Evolutionary conservation across 2,113 vertebrate genomes (phyloP), one percentile per base, ranked within the genome.

Genomic region (Corynorhinus townsendii): DNA sequence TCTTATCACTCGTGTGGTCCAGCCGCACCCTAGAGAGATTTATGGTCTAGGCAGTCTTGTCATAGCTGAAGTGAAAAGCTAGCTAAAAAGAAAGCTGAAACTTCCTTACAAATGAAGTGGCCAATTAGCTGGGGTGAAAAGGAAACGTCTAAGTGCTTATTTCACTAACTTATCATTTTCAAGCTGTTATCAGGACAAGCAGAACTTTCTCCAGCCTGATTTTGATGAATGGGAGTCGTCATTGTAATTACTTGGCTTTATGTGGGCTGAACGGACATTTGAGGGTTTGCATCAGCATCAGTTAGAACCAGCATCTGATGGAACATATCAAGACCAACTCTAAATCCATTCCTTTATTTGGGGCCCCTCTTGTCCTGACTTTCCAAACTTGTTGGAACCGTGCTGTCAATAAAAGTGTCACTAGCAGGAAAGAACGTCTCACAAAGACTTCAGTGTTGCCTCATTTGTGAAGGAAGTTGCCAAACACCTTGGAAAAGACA

Each of bases 171-270:
- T 92, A 68, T 86, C 79, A 93, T 96, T 95, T 96, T 93, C 96
- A 97, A 98, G 97, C 95, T 91, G 89, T 97, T 98, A 97, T 84
- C 96, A 99, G 98, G 98, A 99, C 96, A 99, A 99, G 97, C 98
- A 98, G 96, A 97, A 97, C 91, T 98, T 99, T 89, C 98, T 99
- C 14, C 91, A 97, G 54, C 98, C 97, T 84, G 98, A 98, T 95
- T 98, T 98, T 93, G 95, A 97, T 77, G 98, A 99, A 97, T 99
- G 98, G 98, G 97, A 96, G 97, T 95, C 35, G 98, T 99, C 98
- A 97, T 98, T 24, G 97, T 98, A 95, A 99, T 98, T 95, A 93
- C 88, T 98, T 98, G 95, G 97, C 99, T 97, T 97, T 99, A 90
- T 93, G 98, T 24, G 98, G 98, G 64, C 98, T 99, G 97, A 98